Percentiles rank a stretch among this genome's conserved stretches.
phyloP scores from a whole-genome alignment of 2,888 invertebrate species.

The Aporophyla lueneburgensis region DNA sequence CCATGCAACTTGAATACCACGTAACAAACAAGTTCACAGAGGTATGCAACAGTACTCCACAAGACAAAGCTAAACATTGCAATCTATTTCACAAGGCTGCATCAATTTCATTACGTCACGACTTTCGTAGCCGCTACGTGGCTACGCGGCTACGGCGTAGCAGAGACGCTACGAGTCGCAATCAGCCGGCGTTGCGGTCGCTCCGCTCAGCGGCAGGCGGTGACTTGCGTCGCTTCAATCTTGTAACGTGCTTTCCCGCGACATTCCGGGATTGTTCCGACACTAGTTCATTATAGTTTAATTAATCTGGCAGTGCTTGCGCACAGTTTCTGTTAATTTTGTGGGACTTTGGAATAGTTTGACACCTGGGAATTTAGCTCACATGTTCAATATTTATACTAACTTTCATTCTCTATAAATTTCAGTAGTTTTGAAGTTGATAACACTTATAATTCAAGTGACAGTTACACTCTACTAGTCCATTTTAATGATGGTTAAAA shows the following conservation, averaged over 20 bases:
- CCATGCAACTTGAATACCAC: not conserved
- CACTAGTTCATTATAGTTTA: constrained; percentile 43
- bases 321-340: constrained; percentile 29
- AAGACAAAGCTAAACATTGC: constrained; percentile 23
- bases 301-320: constrained; percentile 33
- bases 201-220: constrained; percentile 52
- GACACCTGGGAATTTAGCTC: not conserved
- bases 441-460: not conserved
- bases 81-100: constrained; percentile 32
- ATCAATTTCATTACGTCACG: constrained; percentile 44
- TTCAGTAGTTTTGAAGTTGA: not conserved
- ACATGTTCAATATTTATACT: not conserved
- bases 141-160: constrained; percentile 31
- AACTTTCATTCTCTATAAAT: not conserved
- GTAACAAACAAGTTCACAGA: not conserved
- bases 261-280: constrained; percentile 24
- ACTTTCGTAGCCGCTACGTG: constrained; percentile 37
- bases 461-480: not conserved
- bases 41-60: not conserved
- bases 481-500: too few species aligned
- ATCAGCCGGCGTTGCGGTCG: constrained; percentile 61
- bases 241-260: constrained; percentile 3
- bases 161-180: constrained; percentile 52
- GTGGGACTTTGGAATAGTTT: not conserved
- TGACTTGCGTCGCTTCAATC: constrained; percentile 34